Percentiles rank a stretch among this genome's conserved stretches.
phyloP scores from a whole-genome alignment of 2,113 vertebrate species.

The Coptodon bakossiorum region DNA sequence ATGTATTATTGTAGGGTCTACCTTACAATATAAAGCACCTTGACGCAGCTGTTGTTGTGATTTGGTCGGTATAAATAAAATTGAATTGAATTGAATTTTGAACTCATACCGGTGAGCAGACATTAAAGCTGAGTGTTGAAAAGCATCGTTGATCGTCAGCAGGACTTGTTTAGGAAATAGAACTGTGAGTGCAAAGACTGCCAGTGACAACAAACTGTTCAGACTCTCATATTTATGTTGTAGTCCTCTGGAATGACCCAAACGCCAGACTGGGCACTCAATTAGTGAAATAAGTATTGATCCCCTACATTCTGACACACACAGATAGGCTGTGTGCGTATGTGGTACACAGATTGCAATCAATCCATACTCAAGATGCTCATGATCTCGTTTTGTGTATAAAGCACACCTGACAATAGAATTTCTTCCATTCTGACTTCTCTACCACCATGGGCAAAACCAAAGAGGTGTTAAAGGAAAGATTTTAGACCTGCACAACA shows the following conservation, averaged over 20 bases:
- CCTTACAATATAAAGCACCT: fast-evolving
- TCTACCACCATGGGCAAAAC: not conserved
- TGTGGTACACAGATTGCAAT: not conserved
- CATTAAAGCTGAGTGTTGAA: not conserved
- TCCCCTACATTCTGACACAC: not conserved
- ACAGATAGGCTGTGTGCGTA: not conserved
- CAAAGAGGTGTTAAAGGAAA: not conserved
- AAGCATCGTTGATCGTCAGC: not conserved
- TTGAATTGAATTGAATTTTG: not conserved
- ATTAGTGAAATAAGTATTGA: not conserved
- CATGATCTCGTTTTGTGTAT: not conserved
- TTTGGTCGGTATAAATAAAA: not conserved
- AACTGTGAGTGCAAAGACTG: not conserved
- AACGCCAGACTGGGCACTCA: not conserved
- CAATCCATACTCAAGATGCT: not conserved
- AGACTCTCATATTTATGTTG: not conserved
- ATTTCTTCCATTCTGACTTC: not conserved
- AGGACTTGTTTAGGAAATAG: not conserved
- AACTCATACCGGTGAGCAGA: not conserved
- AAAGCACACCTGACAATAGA: not conserved
- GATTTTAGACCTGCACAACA: not conserved
- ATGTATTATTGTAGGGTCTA: not conserved
- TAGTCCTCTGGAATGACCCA: not conserved
- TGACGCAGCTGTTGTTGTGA: not conserved
- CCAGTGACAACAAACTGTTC: not conserved